Base-by-base conservation (phyloP, 2,888 invertebrate genomes). In the Odontomyia ornata region DNA sequence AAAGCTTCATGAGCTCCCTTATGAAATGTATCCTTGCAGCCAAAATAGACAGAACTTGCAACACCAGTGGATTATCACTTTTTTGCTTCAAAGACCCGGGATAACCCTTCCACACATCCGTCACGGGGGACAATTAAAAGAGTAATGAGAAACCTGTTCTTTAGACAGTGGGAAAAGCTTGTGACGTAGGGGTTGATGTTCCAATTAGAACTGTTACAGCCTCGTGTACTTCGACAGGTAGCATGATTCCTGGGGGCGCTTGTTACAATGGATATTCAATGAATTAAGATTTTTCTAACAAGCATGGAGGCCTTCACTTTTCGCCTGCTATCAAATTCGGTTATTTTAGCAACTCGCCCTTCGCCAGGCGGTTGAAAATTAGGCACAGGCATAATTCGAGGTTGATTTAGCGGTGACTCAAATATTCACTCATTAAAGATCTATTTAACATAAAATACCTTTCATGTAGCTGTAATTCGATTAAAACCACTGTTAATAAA, bases 371-470 rank as follows among this genome's bases (percentile, higher is more conserved):
- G 9, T 36, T 36, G 36, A 36, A 36, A 36, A 36, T 36, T 36
- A 36, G 36, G 36, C 3, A 9, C 36, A 36, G 36, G 5, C 36
- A 36, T 36, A 52, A 52, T 52, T n/a, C 52, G 4, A 15, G 52
- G 15, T 3, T 52, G 4, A 15, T 15, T 52, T 52, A 18, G 15
- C 15, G 52, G 52, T 15, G 52, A 18, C 4, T 9, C 43, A 13
- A 13, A 43, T 43, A 43, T 43, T 43, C 13, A 43, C 13, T 52
- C 62, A n/a, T 36, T 65, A n/a, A 18, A 36, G 36, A 30, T 65
- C 36, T 36, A 30, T 30, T 64, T 64, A 30, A 30, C 65, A 65
- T 65, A 65, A 65, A 65, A 65, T 65, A 65, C 36, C 65, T 65
- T 65, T 36, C 36, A 36, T 65, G 65, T 65, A 65, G 13, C 65